Percentiles rank a stretch among this genome's conserved stretches.
phyloP scores from a whole-genome alignment of 1,140 invertebrate genomes.

The Trichonephila clavipes region DNA sequence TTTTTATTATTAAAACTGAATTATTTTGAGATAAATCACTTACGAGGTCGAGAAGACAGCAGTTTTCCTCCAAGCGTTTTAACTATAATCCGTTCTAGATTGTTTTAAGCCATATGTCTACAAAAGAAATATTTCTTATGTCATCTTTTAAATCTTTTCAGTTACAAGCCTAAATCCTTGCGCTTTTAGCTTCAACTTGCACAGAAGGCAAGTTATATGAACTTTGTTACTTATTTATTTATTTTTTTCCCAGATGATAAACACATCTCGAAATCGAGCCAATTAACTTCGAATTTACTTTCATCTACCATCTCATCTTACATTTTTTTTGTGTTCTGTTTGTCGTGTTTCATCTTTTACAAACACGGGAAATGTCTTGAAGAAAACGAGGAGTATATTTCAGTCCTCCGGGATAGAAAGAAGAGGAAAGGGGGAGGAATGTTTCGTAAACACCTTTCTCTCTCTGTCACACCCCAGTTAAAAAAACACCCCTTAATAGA shows the following conservation, averaged over 20 bases:
- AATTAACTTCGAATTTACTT: conserved; percentile 13
- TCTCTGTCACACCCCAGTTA: not conserved
- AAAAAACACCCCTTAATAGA: conserved; percentile 29
- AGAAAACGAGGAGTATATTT: not conserved
- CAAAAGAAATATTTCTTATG: too few species aligned
- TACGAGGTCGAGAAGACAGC: too few species aligned
- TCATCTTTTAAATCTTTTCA: too few species aligned
- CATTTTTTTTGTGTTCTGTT: not conserved
- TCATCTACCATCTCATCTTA: not conserved
- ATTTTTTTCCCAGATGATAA: not conserved
- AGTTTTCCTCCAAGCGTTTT: too few species aligned
- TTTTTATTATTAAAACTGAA: too few species aligned
- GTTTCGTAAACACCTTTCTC: conserved; percentile 12
- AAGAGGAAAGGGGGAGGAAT: not conserved
- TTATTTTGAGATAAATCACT: too few species aligned
- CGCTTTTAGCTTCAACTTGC: not conserved
- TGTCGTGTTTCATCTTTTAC: not conserved
- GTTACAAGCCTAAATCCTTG: not conserved
- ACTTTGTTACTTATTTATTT: not conserved
- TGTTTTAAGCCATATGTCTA: too few species aligned
- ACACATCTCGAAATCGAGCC: conserved; percentile 1
- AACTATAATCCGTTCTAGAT: too few species aligned
- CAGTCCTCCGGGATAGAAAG: not conserved
- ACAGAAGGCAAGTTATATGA: not conserved
- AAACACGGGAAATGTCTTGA: not conserved